A percentile compares a stretch with the other conserved stretches of the same genome.
phyloP scores from a whole-genome alignment of 2,113 vertebrate genomes.

The Apteryx mantelli region DNA sequence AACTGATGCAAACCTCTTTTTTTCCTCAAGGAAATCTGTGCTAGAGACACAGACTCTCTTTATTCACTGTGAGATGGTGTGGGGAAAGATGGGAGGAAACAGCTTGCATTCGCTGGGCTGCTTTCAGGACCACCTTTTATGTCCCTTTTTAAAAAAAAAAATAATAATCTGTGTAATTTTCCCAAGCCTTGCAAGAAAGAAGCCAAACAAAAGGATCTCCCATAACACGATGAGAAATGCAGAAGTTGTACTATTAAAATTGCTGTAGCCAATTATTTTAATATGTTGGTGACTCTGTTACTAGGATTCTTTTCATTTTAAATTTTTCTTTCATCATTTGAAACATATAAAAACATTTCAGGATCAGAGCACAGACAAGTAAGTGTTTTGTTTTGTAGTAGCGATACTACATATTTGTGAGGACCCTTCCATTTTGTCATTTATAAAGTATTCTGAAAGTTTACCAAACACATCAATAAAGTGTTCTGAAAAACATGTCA shows the following conservation, averaged over 20 bases:
- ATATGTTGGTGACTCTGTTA: neutral
- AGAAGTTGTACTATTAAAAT: neutral
- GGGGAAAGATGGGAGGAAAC: neutral
- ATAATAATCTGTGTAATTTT: neutral
- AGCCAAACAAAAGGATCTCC: neutral
- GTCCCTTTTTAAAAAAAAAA: neutral
- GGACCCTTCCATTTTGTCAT: neutral
- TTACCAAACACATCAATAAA: neutral
- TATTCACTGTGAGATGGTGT: slow-evolving; percentile 14
- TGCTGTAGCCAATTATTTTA: neutral
- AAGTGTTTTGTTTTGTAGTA: neutral
- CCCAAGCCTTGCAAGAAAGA: neutral
- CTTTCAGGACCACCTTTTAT: neutral
- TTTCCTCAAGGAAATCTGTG: neutral
- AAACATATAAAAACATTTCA: neutral
- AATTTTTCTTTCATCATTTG: neutral
- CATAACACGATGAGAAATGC: neutral
- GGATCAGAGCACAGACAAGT: neutral
- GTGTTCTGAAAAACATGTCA: neutral
- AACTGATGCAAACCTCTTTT: neutral
- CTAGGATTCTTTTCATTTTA: neutral
- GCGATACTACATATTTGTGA: neutral
- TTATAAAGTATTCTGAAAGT: neutral
- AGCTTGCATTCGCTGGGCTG: neutral
- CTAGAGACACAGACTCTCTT: slow-evolving; percentile 16